A percentile compares a stretch with the other conserved stretches of the same genome.
Evolutionary conservation across 2,113 vertebrate species (phyloP).

Genomic region (Leiothrix lutea): DNA sequence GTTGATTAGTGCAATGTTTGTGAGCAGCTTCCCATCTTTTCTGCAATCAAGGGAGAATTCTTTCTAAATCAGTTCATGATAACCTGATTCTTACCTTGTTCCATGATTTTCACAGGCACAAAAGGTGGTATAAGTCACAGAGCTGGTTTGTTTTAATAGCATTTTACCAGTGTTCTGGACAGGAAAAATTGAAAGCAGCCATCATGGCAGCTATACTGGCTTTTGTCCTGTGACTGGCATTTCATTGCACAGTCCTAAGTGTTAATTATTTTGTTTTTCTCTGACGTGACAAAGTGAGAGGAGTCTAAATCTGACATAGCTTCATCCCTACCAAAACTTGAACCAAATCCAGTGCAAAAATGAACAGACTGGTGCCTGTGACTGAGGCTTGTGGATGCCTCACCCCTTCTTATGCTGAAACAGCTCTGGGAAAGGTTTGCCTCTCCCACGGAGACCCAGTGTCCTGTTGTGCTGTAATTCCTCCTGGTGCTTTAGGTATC

Average conservation of each 20-base stretch:
- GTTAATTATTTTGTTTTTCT: not conserved
- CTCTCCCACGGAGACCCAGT: fast-evolving
- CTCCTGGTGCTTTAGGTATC: not conserved
- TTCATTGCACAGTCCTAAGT: not conserved
- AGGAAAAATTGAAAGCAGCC: not conserved
- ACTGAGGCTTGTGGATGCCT: not conserved
- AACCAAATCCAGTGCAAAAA: not conserved
- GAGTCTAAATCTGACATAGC: not conserved
- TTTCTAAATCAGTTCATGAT: not conserved
- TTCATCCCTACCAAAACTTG: not conserved
- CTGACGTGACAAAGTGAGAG: not conserved
- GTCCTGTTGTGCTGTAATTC: not conserved
- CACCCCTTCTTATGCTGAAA: not conserved
- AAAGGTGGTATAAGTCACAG: not conserved
- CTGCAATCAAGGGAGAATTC: not conserved
- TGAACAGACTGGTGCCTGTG: not conserved
- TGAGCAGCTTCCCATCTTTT: not conserved
- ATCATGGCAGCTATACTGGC: not conserved
- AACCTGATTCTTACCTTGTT: not conserved
- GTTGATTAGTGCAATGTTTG: not conserved
- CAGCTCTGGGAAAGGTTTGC: not conserved
- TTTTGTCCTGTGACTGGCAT: not conserved
- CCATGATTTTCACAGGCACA: not conserved
- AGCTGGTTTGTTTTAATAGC: not conserved
- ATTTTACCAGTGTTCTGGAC: not conserved